A percentile compares a stretch with the other conserved stretches of the same genome.
These are phyloP conservation scores for Nomada fucata DNA, from an alignment of 2,888 invertebrate species.

Conservation along the genomic window DNA sequence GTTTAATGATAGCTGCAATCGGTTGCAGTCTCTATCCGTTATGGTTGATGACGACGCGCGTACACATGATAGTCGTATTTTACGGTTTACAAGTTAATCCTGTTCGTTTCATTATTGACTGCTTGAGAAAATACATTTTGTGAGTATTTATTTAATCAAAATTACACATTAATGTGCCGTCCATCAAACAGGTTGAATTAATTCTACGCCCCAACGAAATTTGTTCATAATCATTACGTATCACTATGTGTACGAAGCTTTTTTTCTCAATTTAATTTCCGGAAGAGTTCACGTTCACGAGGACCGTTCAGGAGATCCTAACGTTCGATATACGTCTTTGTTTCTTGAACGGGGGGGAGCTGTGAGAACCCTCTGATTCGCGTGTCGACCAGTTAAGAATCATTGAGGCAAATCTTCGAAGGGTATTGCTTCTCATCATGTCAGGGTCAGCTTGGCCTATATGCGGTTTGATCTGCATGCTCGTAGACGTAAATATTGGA, in stretches of 20 bases:
- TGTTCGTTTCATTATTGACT: slow-evolving; percentile 58
- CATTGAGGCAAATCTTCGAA: slow-evolving; percentile 50
- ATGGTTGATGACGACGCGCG: slow-evolving; percentile 45
- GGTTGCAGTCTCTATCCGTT: slow-evolving; percentile 51
- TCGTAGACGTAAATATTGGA: slow-evolving; percentile 54
- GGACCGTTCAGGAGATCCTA: neutral
- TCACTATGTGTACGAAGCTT: neutral
- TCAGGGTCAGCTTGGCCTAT: slow-evolving; percentile 58
- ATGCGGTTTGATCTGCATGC: slow-evolving; percentile 14
- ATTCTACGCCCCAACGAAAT: neutral
- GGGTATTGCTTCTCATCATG: slow-evolving; percentile 39
- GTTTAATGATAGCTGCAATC: slow-evolving; percentile 79
- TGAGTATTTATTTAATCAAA: too few species aligned
- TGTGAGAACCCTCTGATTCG: slow-evolving; percentile 35
- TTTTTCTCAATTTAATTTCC: neutral
- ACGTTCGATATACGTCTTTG: neutral
- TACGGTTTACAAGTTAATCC: slow-evolving; percentile 55
- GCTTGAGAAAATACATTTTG: slow-evolving; percentile 19
- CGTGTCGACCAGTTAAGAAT: slow-evolving; percentile 31
- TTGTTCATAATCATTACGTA: too few species aligned
- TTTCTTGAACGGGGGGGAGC: slow-evolving; percentile 3
- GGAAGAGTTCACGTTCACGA: neutral
- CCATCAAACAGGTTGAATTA: neutral
- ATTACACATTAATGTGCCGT: too few species aligned
- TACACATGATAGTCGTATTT: slow-evolving; percentile 45